phyloP scores from a whole-genome alignment of 2,888 invertebrate species.

The Malachius bipustulatus region DNA sequence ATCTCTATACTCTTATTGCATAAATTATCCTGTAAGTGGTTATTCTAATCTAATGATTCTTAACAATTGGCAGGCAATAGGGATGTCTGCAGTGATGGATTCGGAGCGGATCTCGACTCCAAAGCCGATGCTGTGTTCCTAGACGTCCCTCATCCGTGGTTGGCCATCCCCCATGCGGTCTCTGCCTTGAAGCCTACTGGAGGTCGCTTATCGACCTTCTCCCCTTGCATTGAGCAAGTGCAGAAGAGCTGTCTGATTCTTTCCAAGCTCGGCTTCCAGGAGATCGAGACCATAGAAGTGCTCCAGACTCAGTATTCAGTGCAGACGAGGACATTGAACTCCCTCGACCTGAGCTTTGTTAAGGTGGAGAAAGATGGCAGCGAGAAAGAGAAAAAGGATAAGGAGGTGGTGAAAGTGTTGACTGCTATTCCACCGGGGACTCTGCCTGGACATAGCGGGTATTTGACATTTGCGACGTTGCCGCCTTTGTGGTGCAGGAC shows the following conservation, averaged over 20 bases:
- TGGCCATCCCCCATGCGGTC: conserved; percentile 69
- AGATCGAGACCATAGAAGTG: conserved; percentile 79
- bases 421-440: conserved; percentile 59
- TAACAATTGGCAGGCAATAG: no score
- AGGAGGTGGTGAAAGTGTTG: conserved; percentile 31
- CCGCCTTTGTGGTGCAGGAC: conserved; percentile 49
- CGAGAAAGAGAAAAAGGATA: conserved; percentile 27
- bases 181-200: conserved; percentile 66
- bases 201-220: conserved; percentile 93
- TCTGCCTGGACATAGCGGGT: conserved; percentile 92
- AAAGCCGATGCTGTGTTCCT: conserved; percentile 92
- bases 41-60: no score
- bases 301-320: conserved; percentile 68
- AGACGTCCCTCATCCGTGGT: conserved; percentile 93
- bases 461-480: conserved; percentile 85
- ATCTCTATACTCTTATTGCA: no score
- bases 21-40: no score
- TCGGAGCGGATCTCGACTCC: conserved; percentile 54
- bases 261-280: conserved; percentile 63
- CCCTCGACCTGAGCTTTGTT: conserved; percentile 57
- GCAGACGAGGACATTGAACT: conserved; percentile 50
- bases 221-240: conserved; percentile 98
- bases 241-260: conserved; percentile 74
- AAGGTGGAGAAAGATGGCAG: conserved; percentile 35
- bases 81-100: conserved; percentile 83